phyloP scores from a whole-genome alignment of 2,888 invertebrate species.

The Amblyjoppa fuscipennis region DNA sequence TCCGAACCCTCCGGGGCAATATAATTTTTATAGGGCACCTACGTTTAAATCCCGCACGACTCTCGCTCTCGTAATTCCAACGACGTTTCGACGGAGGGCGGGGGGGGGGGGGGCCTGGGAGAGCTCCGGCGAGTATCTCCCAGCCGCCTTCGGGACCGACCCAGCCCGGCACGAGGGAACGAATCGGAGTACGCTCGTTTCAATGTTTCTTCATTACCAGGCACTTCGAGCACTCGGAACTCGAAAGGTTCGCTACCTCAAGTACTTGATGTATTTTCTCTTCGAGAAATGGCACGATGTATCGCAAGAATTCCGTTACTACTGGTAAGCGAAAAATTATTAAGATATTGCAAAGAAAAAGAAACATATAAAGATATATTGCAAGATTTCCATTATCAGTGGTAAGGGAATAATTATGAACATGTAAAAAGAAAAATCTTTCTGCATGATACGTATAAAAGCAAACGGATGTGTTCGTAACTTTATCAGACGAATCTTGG shows the following conservation, averaged over 20 bases:
- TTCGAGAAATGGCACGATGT: background rate
- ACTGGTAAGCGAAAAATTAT: too few relatives aligned
- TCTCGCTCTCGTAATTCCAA: conserved; percentile 16
- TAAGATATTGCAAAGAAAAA: too few relatives aligned
- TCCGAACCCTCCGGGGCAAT: conserved; percentile 50
- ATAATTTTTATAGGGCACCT: conserved; percentile 60
- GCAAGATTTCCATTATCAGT: too few relatives aligned
- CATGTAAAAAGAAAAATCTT: too few relatives aligned
- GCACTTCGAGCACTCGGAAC: background rate
- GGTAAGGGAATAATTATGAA: too few relatives aligned
- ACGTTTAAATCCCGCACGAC: conserved; percentile 58
- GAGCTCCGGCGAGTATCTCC: conserved; percentile 34
- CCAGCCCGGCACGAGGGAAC: conserved; percentile 1
- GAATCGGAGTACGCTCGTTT: conserved; percentile 1
- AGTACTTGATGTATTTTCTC: background rate
- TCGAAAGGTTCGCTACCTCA: background rate
- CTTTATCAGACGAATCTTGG: background rate
- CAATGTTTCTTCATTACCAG: background rate
- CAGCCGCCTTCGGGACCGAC: conserved; percentile 13
- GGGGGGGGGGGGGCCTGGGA: conserved; percentile 23
- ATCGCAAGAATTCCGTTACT: too few relatives aligned
- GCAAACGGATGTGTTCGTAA: too few relatives aligned
- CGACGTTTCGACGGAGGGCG: conserved; percentile 34
- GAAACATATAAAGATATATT: too few relatives aligned
- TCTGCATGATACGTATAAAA: too few relatives aligned